These are phyloP conservation scores for Tethea ocularis DNA, from an alignment of 2,888 invertebrate genomes.

Conservation along the genomic window DNA sequence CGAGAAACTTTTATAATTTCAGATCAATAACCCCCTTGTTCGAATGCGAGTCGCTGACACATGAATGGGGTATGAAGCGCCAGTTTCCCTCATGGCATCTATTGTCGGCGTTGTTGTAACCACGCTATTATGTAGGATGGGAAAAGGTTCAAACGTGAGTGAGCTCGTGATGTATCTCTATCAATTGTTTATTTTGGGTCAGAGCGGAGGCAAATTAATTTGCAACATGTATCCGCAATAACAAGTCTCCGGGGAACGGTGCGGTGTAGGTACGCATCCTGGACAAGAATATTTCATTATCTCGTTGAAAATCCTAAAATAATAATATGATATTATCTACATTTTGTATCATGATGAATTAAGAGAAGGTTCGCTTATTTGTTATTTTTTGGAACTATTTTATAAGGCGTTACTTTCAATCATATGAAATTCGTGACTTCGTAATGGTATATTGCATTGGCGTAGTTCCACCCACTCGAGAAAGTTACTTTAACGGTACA, in stretches of 20 bases:
- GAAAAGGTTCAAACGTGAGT: conserved; percentile 2
- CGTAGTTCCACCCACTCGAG: conserved; percentile 53
- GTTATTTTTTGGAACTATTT: background rate
- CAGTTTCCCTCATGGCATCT: conserved; percentile 51
- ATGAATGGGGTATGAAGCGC: conserved; percentile 58
- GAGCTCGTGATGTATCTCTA: background rate
- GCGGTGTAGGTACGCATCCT: background rate
- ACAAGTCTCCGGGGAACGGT: background rate
- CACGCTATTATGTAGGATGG: conserved; percentile 18
- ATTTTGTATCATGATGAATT: background rate
- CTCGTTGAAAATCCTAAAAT: background rate
- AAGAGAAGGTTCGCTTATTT: background rate
- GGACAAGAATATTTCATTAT: background rate
- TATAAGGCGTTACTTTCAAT: conserved; percentile 29
- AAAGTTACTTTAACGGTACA: conserved; percentile 58
- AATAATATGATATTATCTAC: no score
- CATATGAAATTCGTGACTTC: conserved; percentile 44
- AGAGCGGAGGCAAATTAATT: conserved; percentile 1
- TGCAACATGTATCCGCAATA: conserved; percentile 1
- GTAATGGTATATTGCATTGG: conserved; percentile 44
- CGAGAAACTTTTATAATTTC: conserved; percentile 65
- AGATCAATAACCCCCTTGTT: conserved; percentile 71
- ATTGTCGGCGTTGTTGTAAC: conserved; percentile 51
- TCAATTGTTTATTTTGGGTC: conserved; percentile 4
- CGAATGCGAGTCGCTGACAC: conserved; percentile 66